Conservation (phyloP, 2,797 vertebrate species). For the Triplophysa yarkandensis region DNA sequence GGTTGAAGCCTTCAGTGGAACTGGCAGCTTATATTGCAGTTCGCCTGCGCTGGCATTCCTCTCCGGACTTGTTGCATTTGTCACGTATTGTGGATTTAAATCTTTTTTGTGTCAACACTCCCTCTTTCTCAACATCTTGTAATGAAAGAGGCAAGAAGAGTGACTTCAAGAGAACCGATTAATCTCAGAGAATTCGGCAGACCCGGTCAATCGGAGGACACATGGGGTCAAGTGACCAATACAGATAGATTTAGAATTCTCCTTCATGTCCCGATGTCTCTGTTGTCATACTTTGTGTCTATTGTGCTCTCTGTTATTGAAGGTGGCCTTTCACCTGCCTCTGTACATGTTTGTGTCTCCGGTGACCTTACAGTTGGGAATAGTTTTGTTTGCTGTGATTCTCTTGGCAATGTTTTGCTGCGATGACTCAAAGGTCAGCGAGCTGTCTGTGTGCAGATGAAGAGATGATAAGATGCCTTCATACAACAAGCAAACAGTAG, state of each 20-base stretch:
- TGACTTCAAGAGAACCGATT: constrained; percentile 38
- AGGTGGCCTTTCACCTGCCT: constrained; percentile 61
- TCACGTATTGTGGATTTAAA: constrained; percentile 52
- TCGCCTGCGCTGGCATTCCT: constrained; percentile 39
- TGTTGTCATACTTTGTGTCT: constrained; percentile 45
- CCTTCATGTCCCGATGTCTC: background rate
- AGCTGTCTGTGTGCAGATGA: constrained; percentile 68
- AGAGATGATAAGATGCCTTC: constrained; percentile 63
- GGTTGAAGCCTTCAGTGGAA: constrained; percentile 68
- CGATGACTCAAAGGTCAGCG: constrained; percentile 70
- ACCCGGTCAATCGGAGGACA: background rate
- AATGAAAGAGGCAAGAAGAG: constrained; percentile 8
- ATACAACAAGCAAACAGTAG: constrained; percentile 67
- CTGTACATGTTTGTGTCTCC: constrained; percentile 69
- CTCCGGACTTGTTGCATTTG: constrained; percentile 52
- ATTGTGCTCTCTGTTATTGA: constrained; percentile 68
- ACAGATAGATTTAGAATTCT: background rate
- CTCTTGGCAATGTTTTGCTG: constrained; percentile 62
- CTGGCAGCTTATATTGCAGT: constrained; percentile 63
- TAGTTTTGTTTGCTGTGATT: constrained; percentile 71
- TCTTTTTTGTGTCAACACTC: constrained; percentile 42
- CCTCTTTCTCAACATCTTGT: constrained; percentile 27
- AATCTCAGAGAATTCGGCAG: constrained; percentile 15
- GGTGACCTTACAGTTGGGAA: constrained; percentile 60
- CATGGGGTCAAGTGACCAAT: constrained; percentile 1